Evolutionary conservation across 2,113 vertebrate species (phyloP).

Genomic region (Romanogobio albipinnatus): DNA sequence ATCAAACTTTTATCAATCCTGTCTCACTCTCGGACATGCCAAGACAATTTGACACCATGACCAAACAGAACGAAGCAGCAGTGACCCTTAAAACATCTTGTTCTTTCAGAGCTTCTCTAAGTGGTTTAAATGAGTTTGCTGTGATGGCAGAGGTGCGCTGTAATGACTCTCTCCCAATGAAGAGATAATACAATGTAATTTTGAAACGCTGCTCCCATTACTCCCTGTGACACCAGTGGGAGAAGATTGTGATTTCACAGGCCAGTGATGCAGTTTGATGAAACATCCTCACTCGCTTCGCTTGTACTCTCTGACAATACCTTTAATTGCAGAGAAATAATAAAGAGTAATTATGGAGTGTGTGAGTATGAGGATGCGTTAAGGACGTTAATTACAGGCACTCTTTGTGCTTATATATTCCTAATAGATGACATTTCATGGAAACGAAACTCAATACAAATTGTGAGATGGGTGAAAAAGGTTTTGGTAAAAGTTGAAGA

Average conservation of each 20-base stretch:
- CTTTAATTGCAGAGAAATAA: constrained; percentile 26
- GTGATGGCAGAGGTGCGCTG: background rate
- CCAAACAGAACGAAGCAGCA: background rate
- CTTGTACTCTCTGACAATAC: background rate
- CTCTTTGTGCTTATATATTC: background rate
- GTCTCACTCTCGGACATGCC: background rate
- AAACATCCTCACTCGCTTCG: background rate
- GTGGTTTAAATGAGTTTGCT: background rate
- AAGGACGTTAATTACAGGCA: background rate
- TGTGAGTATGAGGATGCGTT: background rate
- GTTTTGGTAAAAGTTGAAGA: too few species aligned
- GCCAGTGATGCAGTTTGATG: constrained; percentile 8
- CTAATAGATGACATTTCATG: background rate
- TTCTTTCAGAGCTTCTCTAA: background rate
- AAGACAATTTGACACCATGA: background rate
- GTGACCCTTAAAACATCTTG: background rate
- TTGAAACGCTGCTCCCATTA: background rate
- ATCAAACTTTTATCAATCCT: background rate
- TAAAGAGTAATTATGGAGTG: background rate
- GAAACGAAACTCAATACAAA: background rate
- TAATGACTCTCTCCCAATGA: background rate
- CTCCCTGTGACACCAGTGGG: background rate
- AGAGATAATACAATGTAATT: background rate
- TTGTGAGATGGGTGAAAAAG: background rate
- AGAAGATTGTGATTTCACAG: background rate